These are phyloP conservation scores for Xylota segnis DNA, from an alignment of 2,888 invertebrate species.

Conservation along the genomic window DNA sequence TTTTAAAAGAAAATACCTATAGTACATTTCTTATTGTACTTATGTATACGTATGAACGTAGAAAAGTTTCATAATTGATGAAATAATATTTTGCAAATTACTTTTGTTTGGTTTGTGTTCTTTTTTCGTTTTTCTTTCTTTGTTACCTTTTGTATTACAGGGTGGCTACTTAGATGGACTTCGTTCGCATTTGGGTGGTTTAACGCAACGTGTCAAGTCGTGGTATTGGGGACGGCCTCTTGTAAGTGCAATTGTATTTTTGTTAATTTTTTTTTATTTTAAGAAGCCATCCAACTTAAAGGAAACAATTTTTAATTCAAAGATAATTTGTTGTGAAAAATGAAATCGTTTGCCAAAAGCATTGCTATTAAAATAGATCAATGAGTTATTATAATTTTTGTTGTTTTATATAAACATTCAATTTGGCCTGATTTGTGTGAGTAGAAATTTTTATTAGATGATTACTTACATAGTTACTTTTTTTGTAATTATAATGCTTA, in stretches of 20 bases:
- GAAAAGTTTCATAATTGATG: constrained; percentile 62
- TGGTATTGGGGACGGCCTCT: constrained; percentile 99
- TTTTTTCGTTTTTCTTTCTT: constrained; percentile 82
- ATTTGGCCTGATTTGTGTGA: constrained; percentile 71
- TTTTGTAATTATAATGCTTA: constrained; percentile 63
- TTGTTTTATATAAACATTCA: constrained; percentile 57
- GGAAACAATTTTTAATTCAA: constrained; percentile 61
- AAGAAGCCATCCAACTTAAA: constrained; percentile 66
- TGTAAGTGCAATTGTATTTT: constrained; percentile 90
- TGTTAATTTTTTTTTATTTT: constrained; percentile 75
- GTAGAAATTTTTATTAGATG: constrained; percentile 68
- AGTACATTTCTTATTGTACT: constrained; percentile 32
- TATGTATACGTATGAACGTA: constrained; percentile 32
- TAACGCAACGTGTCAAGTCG: constrained; percentile 98
- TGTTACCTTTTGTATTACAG: constrained; percentile 87
- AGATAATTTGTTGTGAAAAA: constrained; percentile 79
- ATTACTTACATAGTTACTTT: constrained; percentile 56
- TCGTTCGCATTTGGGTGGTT: constrained; percentile 97
- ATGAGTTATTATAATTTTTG: constrained; percentile 62
- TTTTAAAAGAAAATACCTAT: constrained; percentile 4
- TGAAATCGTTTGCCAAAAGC: constrained; percentile 76
- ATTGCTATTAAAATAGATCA: constrained; percentile 72
- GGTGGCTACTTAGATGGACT: constrained; percentile 96
- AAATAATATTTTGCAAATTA: constrained; percentile 70
- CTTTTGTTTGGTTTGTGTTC: constrained; percentile 78